phyloP scores from a whole-genome alignment of 2,113 vertebrate species.

The Brachyhypopomus gauderio region DNA sequence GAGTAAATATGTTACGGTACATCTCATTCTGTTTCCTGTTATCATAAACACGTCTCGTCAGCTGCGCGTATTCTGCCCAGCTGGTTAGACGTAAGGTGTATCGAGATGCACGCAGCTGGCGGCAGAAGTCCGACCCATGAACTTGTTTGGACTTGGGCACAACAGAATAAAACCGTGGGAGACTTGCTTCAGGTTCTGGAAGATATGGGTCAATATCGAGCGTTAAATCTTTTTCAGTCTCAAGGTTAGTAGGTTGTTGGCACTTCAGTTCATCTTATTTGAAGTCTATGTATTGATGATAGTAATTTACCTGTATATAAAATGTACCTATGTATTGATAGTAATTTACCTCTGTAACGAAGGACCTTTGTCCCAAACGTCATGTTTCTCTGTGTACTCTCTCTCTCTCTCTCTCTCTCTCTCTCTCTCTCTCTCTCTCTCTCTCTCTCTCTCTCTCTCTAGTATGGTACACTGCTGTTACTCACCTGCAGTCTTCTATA shows the following conservation, averaged over 20 bases:
- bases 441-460: no score
- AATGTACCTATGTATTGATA: no score
- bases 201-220: slow-evolving; percentile 77
- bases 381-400: no score
- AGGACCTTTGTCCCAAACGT: no score
- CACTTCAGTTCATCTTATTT: background rate
- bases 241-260: slow-evolving; percentile 53
- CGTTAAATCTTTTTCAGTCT: slow-evolving; percentile 68
- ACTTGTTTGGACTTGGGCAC: slow-evolving; percentile 81
- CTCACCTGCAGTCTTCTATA: no score
- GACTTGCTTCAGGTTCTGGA: slow-evolving; percentile 73
- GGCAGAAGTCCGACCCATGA: slow-evolving; percentile 77
- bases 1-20: background rate
- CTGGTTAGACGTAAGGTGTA: slow-evolving; percentile 72
- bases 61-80: slow-evolving; percentile 69
- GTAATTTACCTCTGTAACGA: no score
- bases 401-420: no score
- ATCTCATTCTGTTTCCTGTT: background rate
- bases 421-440: no score
- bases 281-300: background rate
- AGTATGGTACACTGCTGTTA: no score
- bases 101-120: slow-evolving; percentile 70
- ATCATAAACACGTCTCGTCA: slow-evolving; percentile 39
- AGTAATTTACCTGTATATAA: background rate
- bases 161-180: slow-evolving; percentile 75